Percentiles rank a stretch among this genome's conserved stretches.
These are phyloP conservation scores for Fopius arisanus DNA, from an alignment of 1,140 invertebrate species.

Conservation along the genomic window DNA sequence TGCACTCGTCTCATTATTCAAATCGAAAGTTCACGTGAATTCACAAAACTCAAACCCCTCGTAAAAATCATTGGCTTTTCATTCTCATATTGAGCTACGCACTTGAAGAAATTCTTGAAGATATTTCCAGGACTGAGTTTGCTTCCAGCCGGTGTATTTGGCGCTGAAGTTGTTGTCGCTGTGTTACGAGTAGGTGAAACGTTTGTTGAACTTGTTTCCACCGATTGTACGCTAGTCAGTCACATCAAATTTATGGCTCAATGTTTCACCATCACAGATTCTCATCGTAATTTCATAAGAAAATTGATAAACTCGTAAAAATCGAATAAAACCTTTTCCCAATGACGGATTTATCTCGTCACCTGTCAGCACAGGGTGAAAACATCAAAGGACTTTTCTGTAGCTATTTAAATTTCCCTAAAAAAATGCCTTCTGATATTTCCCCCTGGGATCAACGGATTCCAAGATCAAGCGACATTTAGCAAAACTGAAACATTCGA, in stretches of 20 bases:
- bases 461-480: too few species aligned
- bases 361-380: too few species aligned
- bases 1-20: background rate
- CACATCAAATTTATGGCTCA: slow-evolving; percentile 41
- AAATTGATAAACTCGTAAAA: too few species aligned
- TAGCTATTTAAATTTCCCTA: too few species aligned
- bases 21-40: background rate
- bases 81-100: slow-evolving; percentile 48
- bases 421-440: too few species aligned
- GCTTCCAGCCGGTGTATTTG: slow-evolving; percentile 70
- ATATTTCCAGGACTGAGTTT: slow-evolving; percentile 86
- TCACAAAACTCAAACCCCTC: slow-evolving; percentile 30
- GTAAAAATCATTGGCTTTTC: slow-evolving; percentile 38
- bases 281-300: background rate
- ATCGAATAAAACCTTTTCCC: too few species aligned
- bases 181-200: slow-evolving; percentile 62
- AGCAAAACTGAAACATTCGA: too few species aligned
- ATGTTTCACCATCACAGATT: background rate
- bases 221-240: slow-evolving; percentile 60
- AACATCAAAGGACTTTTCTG: too few species aligned
- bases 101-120: slow-evolving; percentile 97
- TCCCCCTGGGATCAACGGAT: too few species aligned
- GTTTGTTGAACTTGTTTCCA: slow-evolving; percentile 56
- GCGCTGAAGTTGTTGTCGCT: slow-evolving; percentile 67
- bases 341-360: too few species aligned